Conservation (phyloP, 2,888 invertebrate genomes). For the Priocnemis perturbator region DNA sequence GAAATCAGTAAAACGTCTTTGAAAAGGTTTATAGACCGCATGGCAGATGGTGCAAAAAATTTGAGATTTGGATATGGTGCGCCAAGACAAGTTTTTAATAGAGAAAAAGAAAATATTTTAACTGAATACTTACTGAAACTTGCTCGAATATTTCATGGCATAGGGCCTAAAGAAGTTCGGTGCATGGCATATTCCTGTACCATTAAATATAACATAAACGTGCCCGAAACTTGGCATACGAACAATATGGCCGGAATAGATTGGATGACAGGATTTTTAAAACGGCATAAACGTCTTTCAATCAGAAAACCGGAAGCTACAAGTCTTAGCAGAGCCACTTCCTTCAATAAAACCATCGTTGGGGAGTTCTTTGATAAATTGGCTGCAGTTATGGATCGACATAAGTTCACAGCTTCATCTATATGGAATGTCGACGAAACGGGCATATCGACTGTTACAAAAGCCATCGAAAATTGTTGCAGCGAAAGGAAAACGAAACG, state of each 20-base stretch:
- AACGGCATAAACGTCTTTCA: slow-evolving; percentile 13
- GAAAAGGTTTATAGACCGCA: too few relatives aligned
- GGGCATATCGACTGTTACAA: slow-evolving; percentile 48
- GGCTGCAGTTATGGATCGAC: slow-evolving; percentile 25
- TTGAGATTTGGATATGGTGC: too few relatives aligned
- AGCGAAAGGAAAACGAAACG: slow-evolving; percentile 31
- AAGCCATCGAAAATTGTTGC: slow-evolving; percentile 34
- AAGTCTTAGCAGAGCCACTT: slow-evolving; percentile 18
- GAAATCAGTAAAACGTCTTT: too few relatives aligned
- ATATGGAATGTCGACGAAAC: slow-evolving; percentile 64
- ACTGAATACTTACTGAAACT: too few relatives aligned
- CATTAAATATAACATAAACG: background rate
- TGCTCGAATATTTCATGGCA: too few relatives aligned
- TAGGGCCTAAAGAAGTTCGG: slow-evolving; percentile 4
- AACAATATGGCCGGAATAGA: slow-evolving; percentile 5
- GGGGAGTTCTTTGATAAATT: slow-evolving; percentile 15
- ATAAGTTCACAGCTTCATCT: slow-evolving; percentile 40
- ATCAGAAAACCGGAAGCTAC: slow-evolving; percentile 30
- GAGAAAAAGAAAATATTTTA: too few relatives aligned
- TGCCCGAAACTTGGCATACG: too few relatives aligned
- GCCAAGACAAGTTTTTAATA: too few relatives aligned
- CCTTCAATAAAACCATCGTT: slow-evolving; percentile 22
- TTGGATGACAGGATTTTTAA: background rate
- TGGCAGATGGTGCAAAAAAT: too few relatives aligned
- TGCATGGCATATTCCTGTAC: slow-evolving; percentile 4